Percentiles rank a stretch among this genome's conserved stretches.
Conservation (phyloP, 2,888 invertebrate species). For the Lamellibrachia columna region DNA sequence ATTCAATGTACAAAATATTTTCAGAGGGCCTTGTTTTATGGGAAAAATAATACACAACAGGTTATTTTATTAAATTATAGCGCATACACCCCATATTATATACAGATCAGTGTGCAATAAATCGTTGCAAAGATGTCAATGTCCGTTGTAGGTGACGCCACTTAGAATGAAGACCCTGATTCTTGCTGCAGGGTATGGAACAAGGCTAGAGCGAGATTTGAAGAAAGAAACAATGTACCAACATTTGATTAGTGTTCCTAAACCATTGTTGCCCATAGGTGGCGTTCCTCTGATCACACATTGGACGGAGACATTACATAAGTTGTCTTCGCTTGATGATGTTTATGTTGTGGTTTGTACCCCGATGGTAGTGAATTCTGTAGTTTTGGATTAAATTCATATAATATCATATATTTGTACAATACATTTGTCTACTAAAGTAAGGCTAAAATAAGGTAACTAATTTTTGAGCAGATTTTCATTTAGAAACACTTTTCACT, state of each 20-base stretch:
- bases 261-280: constrained; percentile 41
- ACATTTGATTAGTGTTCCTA: constrained; percentile 39
- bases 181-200: constrained; percentile 41
- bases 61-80: no score
- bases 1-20: no score
- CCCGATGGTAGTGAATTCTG: background rate
- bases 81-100: no score
- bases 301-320: constrained; percentile 32
- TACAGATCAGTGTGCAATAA: no score
- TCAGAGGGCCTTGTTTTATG: no score
- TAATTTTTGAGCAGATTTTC: no score
- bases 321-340: constrained; percentile 23
- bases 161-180: constrained; percentile 38
- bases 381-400: no score
- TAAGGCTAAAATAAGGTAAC: no score
- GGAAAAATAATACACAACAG: no score
- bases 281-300: constrained; percentile 32
- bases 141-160: background rate
- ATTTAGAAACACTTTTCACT: no score
- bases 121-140: background rate
- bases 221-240: constrained; percentile 30
- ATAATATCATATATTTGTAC: no score
- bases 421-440: no score
- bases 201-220: constrained; percentile 39
- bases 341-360: constrained; percentile 39